Evolutionary conservation across 2,888 invertebrate species (phyloP).

Genomic region (Scelioninae gen. 2): DNA sequence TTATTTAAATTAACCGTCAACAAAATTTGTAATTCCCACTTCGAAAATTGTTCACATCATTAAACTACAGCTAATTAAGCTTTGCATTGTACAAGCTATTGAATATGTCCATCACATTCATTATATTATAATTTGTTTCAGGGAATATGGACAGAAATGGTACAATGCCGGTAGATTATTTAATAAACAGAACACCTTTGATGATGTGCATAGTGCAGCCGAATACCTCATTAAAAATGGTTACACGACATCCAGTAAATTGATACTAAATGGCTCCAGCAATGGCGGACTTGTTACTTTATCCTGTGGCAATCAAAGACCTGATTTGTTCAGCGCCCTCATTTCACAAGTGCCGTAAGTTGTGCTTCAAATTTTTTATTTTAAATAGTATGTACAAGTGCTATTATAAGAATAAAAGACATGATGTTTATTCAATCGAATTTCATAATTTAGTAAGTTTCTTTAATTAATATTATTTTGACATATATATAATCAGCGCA

Average conservation of each 20-base stretch:
- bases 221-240: conserved; percentile 88
- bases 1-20: too few species aligned
- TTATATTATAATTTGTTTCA: conserved; percentile 70
- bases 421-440: too few species aligned
- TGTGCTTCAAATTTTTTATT: too few species aligned
- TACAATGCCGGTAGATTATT: conserved; percentile 93
- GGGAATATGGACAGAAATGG: conserved; percentile 98
- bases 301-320: conserved; percentile 95
- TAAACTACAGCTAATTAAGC: too few species aligned
- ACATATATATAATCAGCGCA: too few species aligned
- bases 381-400: too few species aligned
- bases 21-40: too few species aligned
- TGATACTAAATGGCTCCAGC: conserved; percentile 95
- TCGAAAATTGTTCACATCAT: too few species aligned
- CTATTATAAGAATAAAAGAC: too few species aligned
- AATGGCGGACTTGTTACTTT: conserved; percentile 98
- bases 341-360: conserved; percentile 88
- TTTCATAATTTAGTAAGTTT: too few species aligned
- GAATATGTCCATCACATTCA: background rate
- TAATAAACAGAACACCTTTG: conserved; percentile 98
- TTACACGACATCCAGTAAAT: conserved; percentile 85
- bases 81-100: too few species aligned
- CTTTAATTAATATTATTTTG: too few species aligned
- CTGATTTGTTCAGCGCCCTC: conserved; percentile 94
- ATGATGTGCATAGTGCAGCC: conserved; percentile 96